Evolutionary conservation across 2,888 invertebrate genomes (phyloP).

Genomic region (Chalcis sispes): DNA sequence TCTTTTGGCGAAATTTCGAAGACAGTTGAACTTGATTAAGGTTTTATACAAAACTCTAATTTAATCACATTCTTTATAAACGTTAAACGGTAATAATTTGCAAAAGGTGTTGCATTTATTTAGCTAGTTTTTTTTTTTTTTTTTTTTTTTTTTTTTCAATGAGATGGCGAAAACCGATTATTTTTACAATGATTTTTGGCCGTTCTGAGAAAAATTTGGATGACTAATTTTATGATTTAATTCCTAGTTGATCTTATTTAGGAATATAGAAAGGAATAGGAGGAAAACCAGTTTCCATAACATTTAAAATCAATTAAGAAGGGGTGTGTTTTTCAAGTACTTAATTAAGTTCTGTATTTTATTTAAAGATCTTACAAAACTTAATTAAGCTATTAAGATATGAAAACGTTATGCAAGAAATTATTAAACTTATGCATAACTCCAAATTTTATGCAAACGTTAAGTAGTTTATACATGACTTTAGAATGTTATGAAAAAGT

Average conservation of each 20-base stretch:
- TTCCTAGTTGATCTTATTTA: slow-evolving; percentile 33
- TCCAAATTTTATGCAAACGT: slow-evolving; percentile 48
- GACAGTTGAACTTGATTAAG: slow-evolving; percentile 39
- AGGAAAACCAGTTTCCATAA: slow-evolving; percentile 57
- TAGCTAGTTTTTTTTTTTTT: slow-evolving; percentile 44
- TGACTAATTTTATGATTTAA: slow-evolving; percentile 41
- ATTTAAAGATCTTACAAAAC: slow-evolving; percentile 51
- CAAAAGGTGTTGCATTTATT: slow-evolving; percentile 50
- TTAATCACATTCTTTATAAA: slow-evolving; percentile 50
- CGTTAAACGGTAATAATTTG: slow-evolving; percentile 49
- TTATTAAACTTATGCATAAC: slow-evolving; percentile 47
- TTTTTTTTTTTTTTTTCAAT: too few species aligned
- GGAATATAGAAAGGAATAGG: slow-evolving; percentile 43
- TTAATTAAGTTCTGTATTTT: slow-evolving; percentile 54
- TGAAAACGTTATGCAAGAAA: slow-evolving; percentile 41
- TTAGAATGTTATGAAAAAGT: slow-evolving; percentile 46
- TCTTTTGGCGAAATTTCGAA: slow-evolving; percentile 47
- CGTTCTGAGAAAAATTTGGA: slow-evolving; percentile 47
- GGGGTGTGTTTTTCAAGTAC: slow-evolving; percentile 19
- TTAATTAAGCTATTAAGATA: slow-evolving; percentile 47
- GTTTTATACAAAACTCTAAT: slow-evolving; percentile 52
- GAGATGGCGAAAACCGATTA: slow-evolving; percentile 44
- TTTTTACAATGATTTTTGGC: slow-evolving; percentile 54
- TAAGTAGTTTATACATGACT: slow-evolving; percentile 53
- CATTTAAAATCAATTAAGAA: slow-evolving; percentile 36